phyloP scores from a whole-genome alignment of 2,113 vertebrate genomes.

The Poeciliopsis turrubarensis region DNA sequence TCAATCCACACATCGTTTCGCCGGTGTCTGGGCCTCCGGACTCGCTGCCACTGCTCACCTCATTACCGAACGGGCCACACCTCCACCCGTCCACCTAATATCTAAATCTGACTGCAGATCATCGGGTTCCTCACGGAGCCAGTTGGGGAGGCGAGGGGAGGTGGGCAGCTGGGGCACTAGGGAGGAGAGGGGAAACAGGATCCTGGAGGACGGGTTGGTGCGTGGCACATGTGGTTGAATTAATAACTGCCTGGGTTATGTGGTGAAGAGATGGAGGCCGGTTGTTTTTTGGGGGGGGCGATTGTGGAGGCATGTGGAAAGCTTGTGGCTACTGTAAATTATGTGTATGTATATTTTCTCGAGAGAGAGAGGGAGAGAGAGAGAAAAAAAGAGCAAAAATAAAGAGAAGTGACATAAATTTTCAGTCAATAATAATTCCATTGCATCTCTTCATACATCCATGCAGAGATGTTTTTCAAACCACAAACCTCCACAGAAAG shows the following conservation, averaged over 20 bases:
- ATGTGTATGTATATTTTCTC: not conserved
- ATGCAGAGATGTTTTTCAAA: too few species aligned
- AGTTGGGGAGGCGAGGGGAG: not conserved
- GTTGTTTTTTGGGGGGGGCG: conserved; percentile 25
- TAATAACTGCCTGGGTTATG: conserved; percentile 50
- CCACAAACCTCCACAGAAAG: too few species aligned
- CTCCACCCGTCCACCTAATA: conserved; percentile 66
- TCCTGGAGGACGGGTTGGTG: conserved; percentile 44
- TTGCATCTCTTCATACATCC: too few species aligned
- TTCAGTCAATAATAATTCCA: too few species aligned
- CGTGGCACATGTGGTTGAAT: conserved; percentile 42
- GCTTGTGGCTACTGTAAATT: conserved; percentile 26
- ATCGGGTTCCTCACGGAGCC: conserved; percentile 44
- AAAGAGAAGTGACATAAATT: too few species aligned
- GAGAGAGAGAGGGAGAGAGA: not conserved
- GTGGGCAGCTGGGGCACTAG: not conserved
- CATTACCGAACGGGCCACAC: conserved; percentile 70
- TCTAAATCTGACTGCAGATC: conserved; percentile 67
- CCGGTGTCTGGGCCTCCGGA: conserved; percentile 65
- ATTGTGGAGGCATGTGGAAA: conserved; percentile 14
- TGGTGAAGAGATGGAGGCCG: conserved; percentile 8
- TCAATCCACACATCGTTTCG: conserved; percentile 76
- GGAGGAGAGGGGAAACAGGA: conserved; percentile 33
- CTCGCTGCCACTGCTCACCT: conserved; percentile 70
- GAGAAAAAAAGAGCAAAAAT: too few species aligned